Conservation (phyloP, 1,140 invertebrate genomes). For the Camponotus floridanus region DNA sequence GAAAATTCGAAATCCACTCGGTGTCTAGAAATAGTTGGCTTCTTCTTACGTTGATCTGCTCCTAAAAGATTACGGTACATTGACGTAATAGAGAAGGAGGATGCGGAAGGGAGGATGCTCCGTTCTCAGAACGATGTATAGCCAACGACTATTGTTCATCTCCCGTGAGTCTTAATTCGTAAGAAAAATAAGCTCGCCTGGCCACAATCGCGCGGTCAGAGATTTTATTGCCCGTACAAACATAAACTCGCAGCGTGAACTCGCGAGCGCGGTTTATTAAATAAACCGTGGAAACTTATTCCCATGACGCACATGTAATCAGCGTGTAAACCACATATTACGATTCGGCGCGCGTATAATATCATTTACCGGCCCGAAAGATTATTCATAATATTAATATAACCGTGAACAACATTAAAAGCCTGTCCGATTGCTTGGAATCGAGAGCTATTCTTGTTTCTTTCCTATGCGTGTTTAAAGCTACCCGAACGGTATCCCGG, state of each 20-base stretch:
- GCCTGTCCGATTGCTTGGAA: not conserved
- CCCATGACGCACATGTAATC: conserved; percentile 56
- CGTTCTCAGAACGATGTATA: conserved; percentile 9
- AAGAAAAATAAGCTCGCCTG: conserved; percentile 18
- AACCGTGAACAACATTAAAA: conserved; percentile 43
- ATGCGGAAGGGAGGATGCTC: not conserved
- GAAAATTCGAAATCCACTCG: conserved; percentile 4
- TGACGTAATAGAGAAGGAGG: not conserved
- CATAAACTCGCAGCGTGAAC: conserved; percentile 59
- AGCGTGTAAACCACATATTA: conserved; percentile 51
- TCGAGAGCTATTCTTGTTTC: conserved; percentile 8
- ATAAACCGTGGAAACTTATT: conserved; percentile 73
- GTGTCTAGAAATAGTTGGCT: not conserved
- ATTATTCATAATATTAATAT: conserved; percentile 45
- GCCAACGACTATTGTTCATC: conserved; percentile 31
- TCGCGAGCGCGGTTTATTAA: conserved; percentile 55
- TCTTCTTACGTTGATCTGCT: not conserved
- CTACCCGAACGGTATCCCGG: not conserved
- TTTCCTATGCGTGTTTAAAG: not conserved
- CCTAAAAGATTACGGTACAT: conserved; percentile 4
- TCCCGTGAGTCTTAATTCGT: conserved; percentile 10
- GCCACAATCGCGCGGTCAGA: conserved; percentile 51
- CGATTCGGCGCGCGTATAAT: conserved; percentile 67
- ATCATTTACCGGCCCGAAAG: conserved; percentile 4
- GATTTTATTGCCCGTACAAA: conserved; percentile 62